phyloP scores from a whole-genome alignment of 2,888 invertebrate species.

The Pachydiplax longipennis region DNA sequence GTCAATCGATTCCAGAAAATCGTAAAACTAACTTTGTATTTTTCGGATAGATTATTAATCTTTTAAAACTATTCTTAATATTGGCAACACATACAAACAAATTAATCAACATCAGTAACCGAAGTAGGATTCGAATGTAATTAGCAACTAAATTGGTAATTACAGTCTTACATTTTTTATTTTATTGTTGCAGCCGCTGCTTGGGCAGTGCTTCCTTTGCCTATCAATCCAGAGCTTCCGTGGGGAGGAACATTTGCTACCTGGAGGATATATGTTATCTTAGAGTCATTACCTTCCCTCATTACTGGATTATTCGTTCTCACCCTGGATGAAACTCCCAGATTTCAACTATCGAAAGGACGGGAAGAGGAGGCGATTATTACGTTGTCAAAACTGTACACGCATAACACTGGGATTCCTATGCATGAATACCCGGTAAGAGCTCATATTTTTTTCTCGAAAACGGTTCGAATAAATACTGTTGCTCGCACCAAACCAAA shows the following conservation, averaged over 20 bases:
- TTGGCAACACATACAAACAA: too few species aligned
- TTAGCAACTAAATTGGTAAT: too few species aligned
- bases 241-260: constrained; percentile 50
- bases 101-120: too few species aligned
- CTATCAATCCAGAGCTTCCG: background rate
- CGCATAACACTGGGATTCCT: constrained; percentile 16
- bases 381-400: background rate
- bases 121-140: too few species aligned
- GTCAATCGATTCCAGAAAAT: too few species aligned
- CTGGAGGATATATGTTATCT: constrained; percentile 57
- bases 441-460: background rate
- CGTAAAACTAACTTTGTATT: too few species aligned
- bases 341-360: constrained; percentile 52
- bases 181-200: background rate
- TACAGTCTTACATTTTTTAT: background rate
- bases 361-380: constrained; percentile 1
- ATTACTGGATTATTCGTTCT: constrained; percentile 55
- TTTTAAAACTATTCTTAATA: too few species aligned
- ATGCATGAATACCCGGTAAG: constrained; percentile 23
- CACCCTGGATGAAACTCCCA: constrained; percentile 58
- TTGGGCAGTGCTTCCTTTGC: background rate
- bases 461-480: too few species aligned
- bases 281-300: constrained; percentile 57
- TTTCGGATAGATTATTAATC: too few species aligned
- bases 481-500: too few species aligned